Base-by-base conservation (phyloP, 2,888 invertebrate genomes). In the Lissocephala sabroskyi region DNA sequence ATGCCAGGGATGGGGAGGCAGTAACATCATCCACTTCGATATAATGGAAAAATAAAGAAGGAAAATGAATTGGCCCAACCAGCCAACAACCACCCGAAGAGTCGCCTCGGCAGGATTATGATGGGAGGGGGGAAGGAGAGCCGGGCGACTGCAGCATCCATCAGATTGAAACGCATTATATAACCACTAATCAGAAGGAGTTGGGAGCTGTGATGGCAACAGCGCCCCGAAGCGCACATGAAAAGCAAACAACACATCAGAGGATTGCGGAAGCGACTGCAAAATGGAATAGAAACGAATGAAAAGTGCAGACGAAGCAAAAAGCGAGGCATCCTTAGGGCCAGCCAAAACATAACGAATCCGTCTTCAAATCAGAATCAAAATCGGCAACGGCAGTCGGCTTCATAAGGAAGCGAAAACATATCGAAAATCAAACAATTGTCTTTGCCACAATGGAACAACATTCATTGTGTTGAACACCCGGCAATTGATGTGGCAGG, bases 361-460 rank as follows among this genome's bases (percentile, higher is more conserved):
- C 18, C 19, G 2, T 19, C 17, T 14, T 17, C 42, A 30, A 29
- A 26, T 28, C 44, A 14, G 33, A 37, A 28, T 28, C 17, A 9
- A 28, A 26, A 11, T 10, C 29, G 14, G 17, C 41, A 33, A 28
- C 58, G 45, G 40, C 41, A 41, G 45, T 40, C 23, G 45, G 45
- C n/a, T n/a, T n/a, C 41, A 16, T 10, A 16, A 39, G 33, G 46
- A 61, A 51, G 29, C n/a, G 48, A 59, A 68, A 65, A 62, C 58
- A 73, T 73, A 73, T 76, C 62, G 65, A 68, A 76, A 76, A 70
- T 70, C 70, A 70, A 76, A 76, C 70, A 76, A 70, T 76, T 70
- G 68, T 70, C 65, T 73, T 73, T 67, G 30, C 42, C 45, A 62
- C 77, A 76, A 73, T 68, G 62, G 53, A 52, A 50, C 49, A 57